Evolutionary conservation across 1,140 invertebrate genomes (phyloP), one percentile per base, ranked within the genome.

Genomic region (Lineus longissimus): DNA sequence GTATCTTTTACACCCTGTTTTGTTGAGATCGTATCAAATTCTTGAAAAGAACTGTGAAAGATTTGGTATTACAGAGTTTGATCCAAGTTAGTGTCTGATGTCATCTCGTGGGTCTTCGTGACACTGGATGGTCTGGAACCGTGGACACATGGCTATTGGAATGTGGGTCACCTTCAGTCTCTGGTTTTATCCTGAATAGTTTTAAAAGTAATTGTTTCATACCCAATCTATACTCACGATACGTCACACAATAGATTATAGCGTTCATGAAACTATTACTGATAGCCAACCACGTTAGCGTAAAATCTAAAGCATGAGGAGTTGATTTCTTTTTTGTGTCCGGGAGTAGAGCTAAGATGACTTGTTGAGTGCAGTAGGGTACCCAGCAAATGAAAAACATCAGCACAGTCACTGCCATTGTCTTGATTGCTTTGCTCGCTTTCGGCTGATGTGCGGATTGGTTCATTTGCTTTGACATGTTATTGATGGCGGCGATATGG

Each of bases 331-430:
- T 51, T n/a, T 27, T 27, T 7, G 6, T n/a, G 6, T 19, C 47
- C 47, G 25, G 47, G 6, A 27, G 47, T 9, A 51, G 47, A 9
- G 47, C 6, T 9, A 23, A 51, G 9, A 27, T 23, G 4, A 51
- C 6, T 27, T 51, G 47, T 27, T 51, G 19, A 27, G n/a, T 23
- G 25, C 6, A 7, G 25, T 7, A 51, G 9, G 47, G 47, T 27
- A 27, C 4, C 47, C 47, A 51, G 47, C 47, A 51, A 7, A 51
- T 51, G n/a, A 51, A 51, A n/a, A 51, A 51, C 47, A 51, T n/a
- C 6, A n/a, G 4, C 4, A 51, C 25, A 19, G 47, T 51, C n/a
- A 51, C 25, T 6, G 25, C 47, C 19, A 51, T 27, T n/a, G 47
- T 51, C 9, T 6, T 19, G 19, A 51, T 4, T 19, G 47, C 47